Conservation (phyloP, 1,140 invertebrate genomes). For the Formica exsecta region DNA sequence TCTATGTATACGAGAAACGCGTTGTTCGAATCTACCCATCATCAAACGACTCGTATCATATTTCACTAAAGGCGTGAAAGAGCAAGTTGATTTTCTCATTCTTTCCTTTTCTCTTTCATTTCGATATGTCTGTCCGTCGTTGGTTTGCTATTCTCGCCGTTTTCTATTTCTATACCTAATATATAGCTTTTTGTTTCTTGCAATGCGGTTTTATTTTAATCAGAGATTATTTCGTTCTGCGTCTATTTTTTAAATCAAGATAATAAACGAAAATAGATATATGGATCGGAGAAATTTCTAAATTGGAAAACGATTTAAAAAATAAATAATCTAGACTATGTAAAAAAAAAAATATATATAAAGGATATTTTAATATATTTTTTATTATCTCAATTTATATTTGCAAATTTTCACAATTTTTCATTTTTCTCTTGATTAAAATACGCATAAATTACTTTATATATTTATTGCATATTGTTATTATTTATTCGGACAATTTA, state of each 20-base stretch:
- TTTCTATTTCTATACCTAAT: background rate
- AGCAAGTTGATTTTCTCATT: slow-evolving; percentile 34
- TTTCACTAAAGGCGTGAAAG: slow-evolving; percentile 24
- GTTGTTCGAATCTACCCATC: slow-evolving; percentile 52
- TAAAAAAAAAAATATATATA: slow-evolving; percentile 10
- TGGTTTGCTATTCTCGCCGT: background rate
- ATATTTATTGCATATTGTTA: background rate
- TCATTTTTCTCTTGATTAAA: background rate
- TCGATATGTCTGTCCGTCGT: background rate
- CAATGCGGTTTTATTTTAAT: background rate
- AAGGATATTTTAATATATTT: background rate
- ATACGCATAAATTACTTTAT: background rate
- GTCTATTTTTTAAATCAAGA: background rate
- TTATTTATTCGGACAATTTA: background rate
- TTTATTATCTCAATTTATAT: background rate
- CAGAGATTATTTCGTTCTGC: background rate
- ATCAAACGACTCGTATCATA: slow-evolving; percentile 24
- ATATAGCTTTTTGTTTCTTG: background rate
- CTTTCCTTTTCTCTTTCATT: background rate
- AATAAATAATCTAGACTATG: slow-evolving; percentile 31
- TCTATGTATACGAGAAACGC: slow-evolving; percentile 28
- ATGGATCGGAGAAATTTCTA: background rate
- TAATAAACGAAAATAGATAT: slow-evolving; percentile 21
- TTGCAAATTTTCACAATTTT: background rate
- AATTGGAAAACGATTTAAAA: slow-evolving; percentile 34